Percentiles rank a stretch among this genome's conserved stretches.
phyloP scores from a whole-genome alignment of 1,140 invertebrate genomes.

The Oryctes rhinoceros region DNA sequence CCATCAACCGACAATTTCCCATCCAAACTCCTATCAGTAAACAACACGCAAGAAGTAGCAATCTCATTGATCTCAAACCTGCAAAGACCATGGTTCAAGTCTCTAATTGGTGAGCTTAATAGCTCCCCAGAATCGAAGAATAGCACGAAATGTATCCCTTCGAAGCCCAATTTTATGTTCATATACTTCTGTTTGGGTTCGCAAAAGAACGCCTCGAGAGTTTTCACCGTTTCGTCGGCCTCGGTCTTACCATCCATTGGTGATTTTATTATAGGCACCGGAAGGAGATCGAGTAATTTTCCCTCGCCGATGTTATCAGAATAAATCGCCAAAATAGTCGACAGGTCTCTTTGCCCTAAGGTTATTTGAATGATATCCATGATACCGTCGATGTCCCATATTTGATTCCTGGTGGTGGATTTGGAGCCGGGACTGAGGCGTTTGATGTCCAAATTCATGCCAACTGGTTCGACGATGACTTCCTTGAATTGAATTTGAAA shows the following conservation, averaged over 20 bases:
- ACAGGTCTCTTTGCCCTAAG: slow-evolving; percentile 76
- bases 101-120: slow-evolving; percentile 77
- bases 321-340: slow-evolving; percentile 74
- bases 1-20: slow-evolving; percentile 77
- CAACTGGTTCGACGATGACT: slow-evolving; percentile 78
- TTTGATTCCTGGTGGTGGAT: slow-evolving; percentile 57
- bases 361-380: slow-evolving; percentile 74
- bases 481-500: slow-evolving; percentile 64
- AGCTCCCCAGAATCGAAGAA: slow-evolving; percentile 80
- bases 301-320: slow-evolving; percentile 66
- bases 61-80: slow-evolving; percentile 78
- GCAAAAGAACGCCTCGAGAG: slow-evolving; percentile 78
- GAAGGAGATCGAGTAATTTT: slow-evolving; percentile 59
- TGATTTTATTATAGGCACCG: slow-evolving; percentile 47
- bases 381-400: slow-evolving; percentile 72
- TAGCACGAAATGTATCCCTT: slow-evolving; percentile 74
- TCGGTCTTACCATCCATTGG: slow-evolving; percentile 46
- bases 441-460: slow-evolving; percentile 77
- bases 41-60: slow-evolving; percentile 69
- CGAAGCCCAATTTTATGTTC: slow-evolving; percentile 69
- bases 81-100: slow-evolving; percentile 76
- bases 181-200: slow-evolving; percentile 71
- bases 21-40: slow-evolving; percentile 75
- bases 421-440: slow-evolving; percentile 66
- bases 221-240: slow-evolving; percentile 72